Evolutionary conservation across 1,140 invertebrate genomes (phyloP).

Genomic region (Apocrypta bakeri): DNA sequence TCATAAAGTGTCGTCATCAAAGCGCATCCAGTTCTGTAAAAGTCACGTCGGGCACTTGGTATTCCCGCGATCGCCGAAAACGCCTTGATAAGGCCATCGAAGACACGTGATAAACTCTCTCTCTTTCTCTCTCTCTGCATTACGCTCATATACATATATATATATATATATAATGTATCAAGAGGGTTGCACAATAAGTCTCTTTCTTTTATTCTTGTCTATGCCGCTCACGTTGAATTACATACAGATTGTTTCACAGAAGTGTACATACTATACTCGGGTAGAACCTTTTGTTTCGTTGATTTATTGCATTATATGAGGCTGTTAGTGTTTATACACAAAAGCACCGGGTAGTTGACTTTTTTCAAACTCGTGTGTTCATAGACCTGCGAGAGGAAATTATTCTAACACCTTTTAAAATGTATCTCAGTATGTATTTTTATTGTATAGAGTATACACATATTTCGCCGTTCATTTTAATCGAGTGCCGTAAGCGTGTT

Average conservation of each 20-base stretch:
- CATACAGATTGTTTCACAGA: neutral
- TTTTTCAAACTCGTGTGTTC: no score
- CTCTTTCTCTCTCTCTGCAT: neutral
- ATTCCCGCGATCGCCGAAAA: conserved; percentile 3
- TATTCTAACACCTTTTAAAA: no score
- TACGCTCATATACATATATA: neutral
- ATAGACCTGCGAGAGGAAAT: no score
- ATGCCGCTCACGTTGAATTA: conserved; percentile 19
- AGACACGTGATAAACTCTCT: neutral
- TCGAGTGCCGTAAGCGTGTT: neutral
- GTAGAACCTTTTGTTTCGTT: neutral
- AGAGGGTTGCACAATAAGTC: neutral
- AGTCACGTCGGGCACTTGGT: conserved; percentile 1
- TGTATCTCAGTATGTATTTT: no score
- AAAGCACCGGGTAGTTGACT: no score
- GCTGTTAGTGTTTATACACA: no score
- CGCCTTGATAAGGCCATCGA: neutral
- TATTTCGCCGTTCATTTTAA: neutral
- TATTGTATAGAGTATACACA: no score
- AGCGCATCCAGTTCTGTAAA: neutral
- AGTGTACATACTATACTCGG: neutral
- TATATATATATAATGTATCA: neutral
- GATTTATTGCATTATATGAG: neutral
- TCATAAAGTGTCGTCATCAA: neutral
- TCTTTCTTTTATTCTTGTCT: neutral